Percentiles rank a stretch among this genome's conserved stretches.
phyloP scores from a whole-genome alignment of 2,797 vertebrate species.

The Microctenopoma steveboyesi region DNA sequence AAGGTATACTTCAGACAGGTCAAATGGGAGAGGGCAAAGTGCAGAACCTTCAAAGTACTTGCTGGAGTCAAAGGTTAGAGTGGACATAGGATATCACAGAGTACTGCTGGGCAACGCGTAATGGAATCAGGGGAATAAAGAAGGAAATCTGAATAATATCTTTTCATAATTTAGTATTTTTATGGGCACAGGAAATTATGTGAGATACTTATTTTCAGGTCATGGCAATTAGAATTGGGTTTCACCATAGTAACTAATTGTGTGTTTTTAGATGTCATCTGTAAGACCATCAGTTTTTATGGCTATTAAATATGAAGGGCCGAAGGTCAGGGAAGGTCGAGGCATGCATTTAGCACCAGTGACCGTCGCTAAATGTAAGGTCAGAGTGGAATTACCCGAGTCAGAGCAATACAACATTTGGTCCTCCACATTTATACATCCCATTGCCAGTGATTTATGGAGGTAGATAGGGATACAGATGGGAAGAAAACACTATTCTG shows the following conservation, averaged over 20 bases:
- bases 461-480: slow-evolving; percentile 81
- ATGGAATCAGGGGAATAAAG: slow-evolving; percentile 70
- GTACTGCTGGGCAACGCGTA: slow-evolving; percentile 50
- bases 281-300: slow-evolving; percentile 55
- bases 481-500: slow-evolving; percentile 84
- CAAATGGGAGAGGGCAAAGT: slow-evolving; percentile 85
- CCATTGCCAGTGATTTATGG: slow-evolving; percentile 85
- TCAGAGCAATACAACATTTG: slow-evolving; percentile 64
- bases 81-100: slow-evolving; percentile 68
- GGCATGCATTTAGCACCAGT: slow-evolving; percentile 78
- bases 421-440: slow-evolving; percentile 81
- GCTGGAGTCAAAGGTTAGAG: slow-evolving; percentile 85
- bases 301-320: slow-evolving; percentile 82
- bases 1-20: slow-evolving; percentile 86
- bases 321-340: slow-evolving; percentile 78
- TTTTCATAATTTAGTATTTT: slow-evolving; percentile 31
- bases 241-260: slow-evolving; percentile 1
- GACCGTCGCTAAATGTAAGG: slow-evolving; percentile 83
- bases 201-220: slow-evolving; percentile 20
- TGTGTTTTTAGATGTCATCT: slow-evolving; percentile 28
- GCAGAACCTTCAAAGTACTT: slow-evolving; percentile 83
- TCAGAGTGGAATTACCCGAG: slow-evolving; percentile 82
- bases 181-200: slow-evolving; percentile 19
- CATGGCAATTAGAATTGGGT: slow-evolving; percentile 17
- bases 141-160: slow-evolving; percentile 23